These are phyloP conservation scores for Pygmarrhopalites habei DNA, from an alignment of 1,140 invertebrate species.

Conservation along the genomic window DNA sequence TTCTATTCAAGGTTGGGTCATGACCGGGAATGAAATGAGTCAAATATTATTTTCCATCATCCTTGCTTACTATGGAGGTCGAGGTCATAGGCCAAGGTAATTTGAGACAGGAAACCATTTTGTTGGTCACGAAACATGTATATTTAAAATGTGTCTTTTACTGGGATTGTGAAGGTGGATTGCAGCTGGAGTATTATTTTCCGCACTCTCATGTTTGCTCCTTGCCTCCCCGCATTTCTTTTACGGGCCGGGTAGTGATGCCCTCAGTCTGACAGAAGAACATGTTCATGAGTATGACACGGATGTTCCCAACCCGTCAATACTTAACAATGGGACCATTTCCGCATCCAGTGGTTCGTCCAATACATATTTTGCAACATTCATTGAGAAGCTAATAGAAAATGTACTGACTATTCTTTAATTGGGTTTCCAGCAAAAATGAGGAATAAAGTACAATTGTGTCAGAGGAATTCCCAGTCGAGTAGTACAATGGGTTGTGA, in stretches of 20 bases:
- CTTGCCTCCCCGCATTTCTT: slow-evolving; percentile 59
- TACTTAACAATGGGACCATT: too few relatives aligned
- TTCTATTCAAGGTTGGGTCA: slow-evolving; percentile 51
- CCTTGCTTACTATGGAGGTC: slow-evolving; percentile 55
- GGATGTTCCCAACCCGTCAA: too few relatives aligned
- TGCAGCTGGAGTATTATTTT: slow-evolving; percentile 41
- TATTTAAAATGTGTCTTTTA: too few relatives aligned
- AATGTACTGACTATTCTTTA: too few relatives aligned
- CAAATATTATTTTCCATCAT: slow-evolving; percentile 56
- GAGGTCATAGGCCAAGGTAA: slow-evolving; percentile 50
- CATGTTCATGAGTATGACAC: slow-evolving; percentile 13
- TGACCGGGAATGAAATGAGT: slow-evolving; percentile 64
- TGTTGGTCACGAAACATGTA: too few relatives aligned
- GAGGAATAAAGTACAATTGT: slow-evolving; percentile 20
- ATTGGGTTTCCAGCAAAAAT: too few relatives aligned
- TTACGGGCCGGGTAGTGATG: slow-evolving; percentile 55
- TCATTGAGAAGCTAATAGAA: too few relatives aligned
- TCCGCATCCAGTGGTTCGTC: too few relatives aligned
- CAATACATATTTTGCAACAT: too few relatives aligned
- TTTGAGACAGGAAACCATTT: not conserved
- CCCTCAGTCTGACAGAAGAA: slow-evolving; percentile 47
- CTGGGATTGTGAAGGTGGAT: slow-evolving; percentile 21
- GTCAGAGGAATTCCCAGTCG: not conserved
- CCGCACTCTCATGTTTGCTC: slow-evolving; percentile 52
- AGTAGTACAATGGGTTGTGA: too few relatives aligned